phyloP scores from a whole-genome alignment of 2,113 vertebrate species.

The Spea multiplicata region DNA sequence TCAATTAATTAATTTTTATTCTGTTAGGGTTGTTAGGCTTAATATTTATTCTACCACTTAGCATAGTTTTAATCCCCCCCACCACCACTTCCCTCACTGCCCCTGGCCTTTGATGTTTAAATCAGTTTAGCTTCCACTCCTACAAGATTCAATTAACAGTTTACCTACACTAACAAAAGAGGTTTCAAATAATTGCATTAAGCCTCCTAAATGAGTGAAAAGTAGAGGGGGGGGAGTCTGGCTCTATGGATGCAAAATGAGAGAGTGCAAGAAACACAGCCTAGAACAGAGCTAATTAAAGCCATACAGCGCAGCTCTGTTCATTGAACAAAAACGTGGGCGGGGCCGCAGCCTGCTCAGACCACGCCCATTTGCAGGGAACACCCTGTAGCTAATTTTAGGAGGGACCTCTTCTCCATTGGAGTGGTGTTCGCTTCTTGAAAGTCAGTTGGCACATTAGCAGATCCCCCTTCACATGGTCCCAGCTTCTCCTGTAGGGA shows the following conservation, averaged over 20 bases:
- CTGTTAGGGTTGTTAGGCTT: too few relatives aligned
- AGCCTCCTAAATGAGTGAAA: background rate
- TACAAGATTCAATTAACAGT: slow-evolving; percentile 27
- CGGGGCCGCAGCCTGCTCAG: background rate
- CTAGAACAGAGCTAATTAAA: slow-evolving; percentile 25
- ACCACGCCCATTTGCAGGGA: slow-evolving; percentile 23
- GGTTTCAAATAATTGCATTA: slow-evolving; percentile 22
- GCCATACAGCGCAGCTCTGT: slow-evolving; percentile 36
- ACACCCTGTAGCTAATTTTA: slow-evolving; percentile 37
- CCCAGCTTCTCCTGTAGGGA: background rate
- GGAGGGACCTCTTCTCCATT: slow-evolving; percentile 38
- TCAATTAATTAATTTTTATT: too few relatives aligned
- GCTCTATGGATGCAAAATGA: slow-evolving; percentile 32
- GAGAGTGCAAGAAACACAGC: slow-evolving; percentile 26
- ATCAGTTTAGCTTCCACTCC: slow-evolving; percentile 22
- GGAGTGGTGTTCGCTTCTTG: slow-evolving; percentile 36
- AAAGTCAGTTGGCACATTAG: slow-evolving; percentile 32
- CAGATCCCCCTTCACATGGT: slow-evolving; percentile 18
- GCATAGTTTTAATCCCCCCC: background rate
- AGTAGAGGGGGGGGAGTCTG: background rate
- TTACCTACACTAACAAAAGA: slow-evolving; percentile 7
- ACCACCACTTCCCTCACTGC: background rate
- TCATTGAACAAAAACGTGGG: slow-evolving; percentile 32
- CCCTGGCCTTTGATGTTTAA: slow-evolving; percentile 14
- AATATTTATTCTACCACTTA: too few relatives aligned